Conservation (phyloP, 1,140 invertebrate species). For the Acyrthosiphon pisum region DNA sequence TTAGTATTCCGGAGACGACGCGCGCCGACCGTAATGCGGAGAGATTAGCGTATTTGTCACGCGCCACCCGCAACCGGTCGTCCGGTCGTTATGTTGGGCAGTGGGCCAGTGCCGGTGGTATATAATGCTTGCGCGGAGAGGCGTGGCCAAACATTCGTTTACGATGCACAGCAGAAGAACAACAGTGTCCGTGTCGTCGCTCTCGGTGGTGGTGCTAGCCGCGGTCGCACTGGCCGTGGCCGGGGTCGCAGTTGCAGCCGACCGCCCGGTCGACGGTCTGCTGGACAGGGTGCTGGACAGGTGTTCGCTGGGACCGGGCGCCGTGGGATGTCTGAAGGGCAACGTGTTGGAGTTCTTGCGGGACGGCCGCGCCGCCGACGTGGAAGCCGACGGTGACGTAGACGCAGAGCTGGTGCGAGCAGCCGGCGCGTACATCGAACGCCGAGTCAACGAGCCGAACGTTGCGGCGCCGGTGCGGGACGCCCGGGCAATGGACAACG, state of each 20-base stretch:
- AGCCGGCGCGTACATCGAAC: not conserved
- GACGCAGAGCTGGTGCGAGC: slow-evolving; percentile 12
- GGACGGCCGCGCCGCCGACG: slow-evolving; percentile 63
- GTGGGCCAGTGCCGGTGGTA: slow-evolving; percentile 45
- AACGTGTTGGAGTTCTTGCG: slow-evolving; percentile 74
- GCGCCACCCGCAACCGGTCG: slow-evolving; percentile 30
- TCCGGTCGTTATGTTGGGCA: slow-evolving; percentile 41
- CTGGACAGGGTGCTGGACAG: slow-evolving; percentile 46
- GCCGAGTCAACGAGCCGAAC: slow-evolving; percentile 51
- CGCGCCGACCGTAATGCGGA: slow-evolving; percentile 25
- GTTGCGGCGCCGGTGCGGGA: slow-evolving; percentile 62
- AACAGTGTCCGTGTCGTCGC: slow-evolving; percentile 1
- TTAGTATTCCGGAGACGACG: slow-evolving; percentile 25
- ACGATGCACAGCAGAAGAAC: slow-evolving; percentile 34
- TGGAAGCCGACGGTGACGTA: not conserved
- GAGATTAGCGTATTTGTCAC: slow-evolving; percentile 52
- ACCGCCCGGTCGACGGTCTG: slow-evolving; percentile 15
- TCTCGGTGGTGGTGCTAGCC: not conserved
- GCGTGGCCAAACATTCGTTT: slow-evolving; percentile 54
- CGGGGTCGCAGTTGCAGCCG: not conserved
- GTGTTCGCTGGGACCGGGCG: slow-evolving; percentile 61
- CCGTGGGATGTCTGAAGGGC: slow-evolving; percentile 74
- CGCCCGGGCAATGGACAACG: slow-evolving; percentile 67
- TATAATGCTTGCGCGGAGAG: slow-evolving; percentile 33
- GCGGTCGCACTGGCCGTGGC: not conserved